phyloP scores from a whole-genome alignment of 2,888 invertebrate species.

The Rhimphoctona megacephalus region DNA sequence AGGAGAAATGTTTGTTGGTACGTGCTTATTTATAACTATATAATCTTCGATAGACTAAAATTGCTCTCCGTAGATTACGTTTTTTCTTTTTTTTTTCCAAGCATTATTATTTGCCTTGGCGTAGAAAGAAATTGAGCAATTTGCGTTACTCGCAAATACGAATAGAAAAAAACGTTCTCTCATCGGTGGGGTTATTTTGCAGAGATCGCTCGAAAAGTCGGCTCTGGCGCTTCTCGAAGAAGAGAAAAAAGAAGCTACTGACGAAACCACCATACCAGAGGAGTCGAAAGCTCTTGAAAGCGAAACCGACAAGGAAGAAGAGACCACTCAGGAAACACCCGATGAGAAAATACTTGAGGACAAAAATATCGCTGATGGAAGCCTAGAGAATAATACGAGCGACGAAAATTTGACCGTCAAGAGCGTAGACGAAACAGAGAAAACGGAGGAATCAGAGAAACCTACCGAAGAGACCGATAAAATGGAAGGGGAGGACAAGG shows the following conservation, averaged over 20 bases:
- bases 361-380: conserved; percentile 68
- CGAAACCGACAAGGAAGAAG: conserved; percentile 71
- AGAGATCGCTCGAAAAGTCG: conserved; percentile 82
- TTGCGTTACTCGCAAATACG: background rate
- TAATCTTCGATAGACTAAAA: conserved; percentile 63
- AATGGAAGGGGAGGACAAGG: conserved; percentile 89
- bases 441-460: conserved; percentile 59
- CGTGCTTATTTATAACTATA: conserved; percentile 73
- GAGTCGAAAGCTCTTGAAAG: conserved; percentile 54
- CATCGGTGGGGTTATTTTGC: conserved; percentile 23
- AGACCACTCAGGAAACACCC: conserved; percentile 84
- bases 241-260: conserved; percentile 72
- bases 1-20: conserved; percentile 81
- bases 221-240: conserved; percentile 78
- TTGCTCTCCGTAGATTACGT: conserved; percentile 29
- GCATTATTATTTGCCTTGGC: conserved; percentile 55
- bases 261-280: conserved; percentile 79
- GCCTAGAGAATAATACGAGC: conserved; percentile 35
- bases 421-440: conserved; percentile 68
- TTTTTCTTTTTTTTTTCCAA: conserved; percentile 35
- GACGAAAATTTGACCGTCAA: conserved; percentile 11
- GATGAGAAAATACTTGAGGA: conserved; percentile 57
- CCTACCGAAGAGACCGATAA: conserved; percentile 88
- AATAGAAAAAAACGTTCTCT: conserved; percentile 58
- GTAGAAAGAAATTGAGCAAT: conserved; percentile 33